Percentiles rank a stretch among this genome's conserved stretches.
These are phyloP conservation scores for Tillus elongatus DNA, from an alignment of 2,888 invertebrate genomes.

Conservation along the genomic window DNA sequence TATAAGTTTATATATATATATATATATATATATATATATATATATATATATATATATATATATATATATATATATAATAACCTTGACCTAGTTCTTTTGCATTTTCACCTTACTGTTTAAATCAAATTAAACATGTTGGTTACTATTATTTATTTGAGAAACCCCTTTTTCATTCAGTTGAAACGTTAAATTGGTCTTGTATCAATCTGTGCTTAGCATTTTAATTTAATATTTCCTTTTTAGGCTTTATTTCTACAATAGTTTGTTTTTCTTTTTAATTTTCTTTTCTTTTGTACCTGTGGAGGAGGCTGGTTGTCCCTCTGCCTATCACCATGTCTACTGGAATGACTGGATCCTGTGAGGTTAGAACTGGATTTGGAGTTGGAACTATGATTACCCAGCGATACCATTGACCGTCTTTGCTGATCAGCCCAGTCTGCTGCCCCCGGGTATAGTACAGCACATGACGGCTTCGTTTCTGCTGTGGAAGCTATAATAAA, in stretches of 20 bases:
- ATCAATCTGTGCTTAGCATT: background rate
- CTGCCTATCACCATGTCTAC: constrained; percentile 37
- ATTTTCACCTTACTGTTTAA: too few relatives aligned
- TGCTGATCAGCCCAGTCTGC: constrained; percentile 43
- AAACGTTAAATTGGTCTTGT: too few relatives aligned
- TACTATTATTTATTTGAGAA: too few relatives aligned
- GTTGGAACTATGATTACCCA: constrained; percentile 63
- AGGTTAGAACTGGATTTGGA: constrained; percentile 73
- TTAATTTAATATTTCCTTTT: background rate
- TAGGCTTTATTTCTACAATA: background rate
- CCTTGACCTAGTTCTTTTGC: too few relatives aligned
- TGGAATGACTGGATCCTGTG: constrained; percentile 50
- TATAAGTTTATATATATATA: too few relatives aligned
- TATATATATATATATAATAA: too few relatives aligned
- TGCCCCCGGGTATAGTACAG: constrained; percentile 44
- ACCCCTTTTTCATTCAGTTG: too few relatives aligned
- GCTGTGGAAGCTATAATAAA: constrained; percentile 46
- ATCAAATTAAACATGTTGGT: too few relatives aligned
- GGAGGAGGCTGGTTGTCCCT: constrained; percentile 31
- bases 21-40: too few relatives aligned
- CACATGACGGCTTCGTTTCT: constrained; percentile 54
- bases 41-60: too few relatives aligned
- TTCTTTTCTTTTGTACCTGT: too few relatives aligned
- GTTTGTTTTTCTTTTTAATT: background rate
- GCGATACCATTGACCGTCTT: constrained; percentile 47